Evolutionary conservation across 2,113 vertebrate species (phyloP), one percentile per base, ranked within the genome.

Genomic region (Falco punctatus): DNA sequence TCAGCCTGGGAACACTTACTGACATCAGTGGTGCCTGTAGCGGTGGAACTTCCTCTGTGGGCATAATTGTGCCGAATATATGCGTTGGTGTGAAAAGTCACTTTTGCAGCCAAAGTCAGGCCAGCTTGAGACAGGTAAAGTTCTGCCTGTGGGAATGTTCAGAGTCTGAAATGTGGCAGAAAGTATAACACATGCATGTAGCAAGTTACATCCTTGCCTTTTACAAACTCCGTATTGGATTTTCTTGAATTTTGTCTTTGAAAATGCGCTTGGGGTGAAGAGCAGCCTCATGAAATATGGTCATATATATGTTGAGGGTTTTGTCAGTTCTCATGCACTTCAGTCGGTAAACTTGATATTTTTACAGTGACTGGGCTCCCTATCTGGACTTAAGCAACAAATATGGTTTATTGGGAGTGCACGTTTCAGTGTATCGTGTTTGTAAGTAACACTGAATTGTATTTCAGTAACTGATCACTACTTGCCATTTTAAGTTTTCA

Each of bases 381-480:
- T 75, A 1, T 7, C 21, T 81, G 72, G 12, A 18, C 22, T n/a
- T 2, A 3, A 46, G 49, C 69, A 44, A 2, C 15, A 10, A 17
- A 8, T 0, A 16, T 0, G 0, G 2, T 57, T 70, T 71, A 28
- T 20, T 10, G 40, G 21, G 42, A 20, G 27, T 4, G 5, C 32
- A 15, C 2, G 0, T 66, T 79, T 70, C 7, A 1, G 21, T 15
- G 42, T 33, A 2, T 18, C 1, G 15, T 1, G 9, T 16, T 77
- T 11, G 4, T 54, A 44, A 67, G 15, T 10, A 1, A 6, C 24
- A 1, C 15, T 0, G 5, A 33, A 2, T 6, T 20, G 65, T 5
- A 33, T 48, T 49, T 4, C 7, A 42, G 28, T 27, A 27, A 62
- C 33, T 2, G n/a, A 2, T 7, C 0, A 0, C 57, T 6, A 4